Conservation (phyloP, 2,113 vertebrate genomes). For the Apodemus sylvaticus region DNA sequence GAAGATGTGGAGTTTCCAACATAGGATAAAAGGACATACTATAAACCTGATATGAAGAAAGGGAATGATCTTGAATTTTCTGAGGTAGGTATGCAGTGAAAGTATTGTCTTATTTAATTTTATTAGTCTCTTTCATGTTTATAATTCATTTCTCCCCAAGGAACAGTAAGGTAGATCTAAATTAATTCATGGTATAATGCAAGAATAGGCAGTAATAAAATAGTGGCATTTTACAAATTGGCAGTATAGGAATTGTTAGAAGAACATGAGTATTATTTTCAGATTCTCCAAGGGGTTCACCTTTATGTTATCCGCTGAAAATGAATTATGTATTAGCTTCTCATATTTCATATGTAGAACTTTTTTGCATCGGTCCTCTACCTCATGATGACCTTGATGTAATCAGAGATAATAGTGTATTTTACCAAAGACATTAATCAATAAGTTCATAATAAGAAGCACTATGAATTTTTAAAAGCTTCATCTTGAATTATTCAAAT, state of each 20-base stretch:
- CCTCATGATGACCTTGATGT: constrained; percentile 72
- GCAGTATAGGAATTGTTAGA: constrained; percentile 72
- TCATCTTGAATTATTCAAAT: constrained; percentile 79
- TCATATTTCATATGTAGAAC: constrained; percentile 75
- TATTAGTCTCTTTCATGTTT: constrained; percentile 44
- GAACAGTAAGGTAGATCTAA: constrained; percentile 59
- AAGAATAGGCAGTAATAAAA: constrained; percentile 78
- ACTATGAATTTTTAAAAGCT: constrained; percentile 72
- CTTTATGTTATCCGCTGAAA: constrained; percentile 79
- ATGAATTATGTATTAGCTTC: constrained; percentile 76
- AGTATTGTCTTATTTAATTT: constrained; percentile 61
- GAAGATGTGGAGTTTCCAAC: not conserved
- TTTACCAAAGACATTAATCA: constrained; percentile 74
- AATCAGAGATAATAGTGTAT: constrained; percentile 79
- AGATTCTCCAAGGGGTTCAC: constrained; percentile 80
- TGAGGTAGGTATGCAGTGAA: constrained; percentile 28
- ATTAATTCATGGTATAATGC: constrained; percentile 74
- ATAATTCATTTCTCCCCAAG: constrained; percentile 65
- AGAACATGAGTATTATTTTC: constrained; percentile 70
- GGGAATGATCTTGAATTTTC: not conserved
- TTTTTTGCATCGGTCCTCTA: constrained; percentile 51
- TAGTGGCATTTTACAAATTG: constrained; percentile 81
- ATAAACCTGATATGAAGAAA: not conserved
- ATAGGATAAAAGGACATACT: not conserved
- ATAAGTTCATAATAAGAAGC: constrained; percentile 72